Evolutionary conservation across 2,888 invertebrate genomes (phyloP), one percentile per base, ranked within the genome.

Genomic region (Phaonia tiefii): DNA sequence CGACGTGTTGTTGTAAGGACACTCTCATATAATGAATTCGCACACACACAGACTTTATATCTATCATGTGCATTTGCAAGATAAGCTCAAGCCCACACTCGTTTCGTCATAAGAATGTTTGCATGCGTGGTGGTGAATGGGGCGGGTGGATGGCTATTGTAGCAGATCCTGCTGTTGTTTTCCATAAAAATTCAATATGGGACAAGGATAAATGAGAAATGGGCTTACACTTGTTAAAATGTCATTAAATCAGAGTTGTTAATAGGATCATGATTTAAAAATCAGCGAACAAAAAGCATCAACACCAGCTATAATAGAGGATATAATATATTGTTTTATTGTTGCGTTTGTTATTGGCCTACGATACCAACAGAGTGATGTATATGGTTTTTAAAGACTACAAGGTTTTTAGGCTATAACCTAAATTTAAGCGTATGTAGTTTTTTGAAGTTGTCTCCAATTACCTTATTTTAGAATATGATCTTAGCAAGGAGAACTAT

Each of bases 151-250:
- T 0, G 39, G 42, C 5, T 44, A 25, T 31, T 20, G 20, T 8
- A 13, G 63, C 20, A 22, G 56, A 0, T 10, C 10, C 15, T 13
- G 60, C 13, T 20, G 25, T 42, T 42, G 39, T 20, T 42, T 39
- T 42, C 39, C 63, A 42, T 63, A 63, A 67, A 65, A 67, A 78
- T 67, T 78, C 58, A 73, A 67, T 78, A 73, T 78, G 70, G 46
- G 56, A 76, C 76, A 76, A 71, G 65, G 63, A 76, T 71, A 71
- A 76, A 76, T 76, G 70, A 56, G 70, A 76, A 70, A 70, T 76
- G 76, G 70, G 76, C 76, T 76, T 76, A 58, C 44, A 71, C 54
- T 46, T 76, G 70, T 71, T 76, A 65, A 76, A 71, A 76, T 76
- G 65, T 76, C 76, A 76, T 76, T 65, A 66, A 76, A 65, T 56